Evolutionary conservation across 2,113 vertebrate species (phyloP).

Genomic region (Cephalophus harveyi): DNA sequence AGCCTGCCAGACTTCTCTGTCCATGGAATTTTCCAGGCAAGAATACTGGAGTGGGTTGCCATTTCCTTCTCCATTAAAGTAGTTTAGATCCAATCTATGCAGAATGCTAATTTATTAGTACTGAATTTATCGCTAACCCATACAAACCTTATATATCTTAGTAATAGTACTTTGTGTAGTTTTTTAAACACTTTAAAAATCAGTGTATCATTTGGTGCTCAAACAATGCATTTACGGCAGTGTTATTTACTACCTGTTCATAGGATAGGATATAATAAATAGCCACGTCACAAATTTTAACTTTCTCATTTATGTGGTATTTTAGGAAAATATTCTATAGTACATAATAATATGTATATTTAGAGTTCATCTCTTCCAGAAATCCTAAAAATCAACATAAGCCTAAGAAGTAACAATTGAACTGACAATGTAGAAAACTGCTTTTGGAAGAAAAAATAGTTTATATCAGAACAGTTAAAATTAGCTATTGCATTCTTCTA

Average conservation of each 20-base stretch:
- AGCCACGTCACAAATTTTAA: not conserved
- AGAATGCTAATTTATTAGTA: not conserved
- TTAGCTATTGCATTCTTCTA: not conserved
- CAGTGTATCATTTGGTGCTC: not conserved
- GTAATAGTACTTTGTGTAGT: not conserved
- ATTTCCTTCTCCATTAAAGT: not conserved
- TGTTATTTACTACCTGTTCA: not conserved
- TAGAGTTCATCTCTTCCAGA: not conserved
- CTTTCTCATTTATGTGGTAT: not conserved
- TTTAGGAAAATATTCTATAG: not conserved
- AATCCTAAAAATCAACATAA: conserved; percentile 17
- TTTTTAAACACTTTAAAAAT: not conserved
- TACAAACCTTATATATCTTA: not conserved
- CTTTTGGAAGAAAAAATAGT: not conserved
- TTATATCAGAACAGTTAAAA: not conserved
- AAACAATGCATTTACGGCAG: not conserved
- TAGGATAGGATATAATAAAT: not conserved
- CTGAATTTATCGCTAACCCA: not conserved
- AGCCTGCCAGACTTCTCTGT: not conserved
- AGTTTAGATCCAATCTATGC: not conserved
- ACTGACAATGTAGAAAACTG: not conserved
- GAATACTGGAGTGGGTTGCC: not conserved
- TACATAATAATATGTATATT: not conserved
- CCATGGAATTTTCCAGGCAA: not conserved
- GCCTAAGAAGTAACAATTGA: not conserved